A percentile compares a stretch with the other conserved stretches of the same genome.
These are phyloP conservation scores for Philypnodon macrostomus DNA, from an alignment of 2,797 vertebrate genomes.

Conservation along the genomic window DNA sequence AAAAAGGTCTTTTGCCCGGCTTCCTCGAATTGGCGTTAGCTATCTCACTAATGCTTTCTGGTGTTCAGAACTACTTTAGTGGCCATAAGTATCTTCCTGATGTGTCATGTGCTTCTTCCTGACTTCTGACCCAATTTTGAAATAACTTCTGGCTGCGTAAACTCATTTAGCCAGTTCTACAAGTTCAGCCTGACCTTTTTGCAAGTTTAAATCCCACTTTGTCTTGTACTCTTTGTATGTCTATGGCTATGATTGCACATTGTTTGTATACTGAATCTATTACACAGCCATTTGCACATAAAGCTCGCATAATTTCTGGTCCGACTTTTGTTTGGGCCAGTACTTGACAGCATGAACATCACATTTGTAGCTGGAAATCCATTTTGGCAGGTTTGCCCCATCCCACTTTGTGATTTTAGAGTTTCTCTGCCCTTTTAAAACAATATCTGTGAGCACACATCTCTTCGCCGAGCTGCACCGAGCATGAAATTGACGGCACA, in stretches of 20 bases:
- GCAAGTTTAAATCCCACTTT: too few relatives aligned
- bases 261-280: constrained; percentile 11
- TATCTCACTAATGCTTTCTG: too few relatives aligned
- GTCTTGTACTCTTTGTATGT: too few relatives aligned
- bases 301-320: constrained; percentile 6
- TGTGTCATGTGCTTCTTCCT: too few relatives aligned
- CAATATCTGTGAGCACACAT: constrained; percentile 2
- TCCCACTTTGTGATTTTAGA: constrained; percentile 13
- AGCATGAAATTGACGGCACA: constrained; percentile 6
- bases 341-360: constrained; percentile 2
- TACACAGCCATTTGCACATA: neutral
- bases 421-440: constrained; percentile 9
- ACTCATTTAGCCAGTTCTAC: too few relatives aligned
- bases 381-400: constrained; percentile 1
- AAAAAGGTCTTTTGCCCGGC: too few relatives aligned
- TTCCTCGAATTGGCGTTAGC: too few relatives aligned
- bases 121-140: too few relatives aligned
- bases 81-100: too few relatives aligned
- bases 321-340: constrained; percentile 8
- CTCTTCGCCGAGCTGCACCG: neutral
- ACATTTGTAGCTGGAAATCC: constrained; percentile 12
- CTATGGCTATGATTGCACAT: neutral
- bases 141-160: too few relatives aligned
- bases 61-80: too few relatives aligned
- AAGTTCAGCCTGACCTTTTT: too few relatives aligned